phyloP scores from a whole-genome alignment of 2,797 vertebrate species.

The Paramormyrops hopkinsi region DNA sequence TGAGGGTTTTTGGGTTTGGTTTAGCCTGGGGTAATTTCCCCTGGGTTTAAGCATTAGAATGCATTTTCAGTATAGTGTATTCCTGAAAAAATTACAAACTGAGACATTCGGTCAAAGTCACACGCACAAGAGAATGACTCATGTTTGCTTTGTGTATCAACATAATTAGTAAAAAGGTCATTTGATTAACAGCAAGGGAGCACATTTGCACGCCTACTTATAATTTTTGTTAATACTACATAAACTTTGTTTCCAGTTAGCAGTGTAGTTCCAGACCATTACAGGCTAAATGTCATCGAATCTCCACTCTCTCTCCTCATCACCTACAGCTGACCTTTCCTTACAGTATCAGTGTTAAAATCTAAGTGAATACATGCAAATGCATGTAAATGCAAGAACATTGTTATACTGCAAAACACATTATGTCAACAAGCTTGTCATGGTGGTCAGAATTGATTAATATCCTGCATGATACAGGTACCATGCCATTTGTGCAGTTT shows the following conservation, averaged over 20 bases:
- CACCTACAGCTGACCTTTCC: background rate
- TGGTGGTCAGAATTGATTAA: background rate
- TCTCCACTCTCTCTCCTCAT: background rate
- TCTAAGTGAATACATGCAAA: background rate
- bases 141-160: background rate
- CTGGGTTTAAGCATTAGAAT: background rate
- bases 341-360: background rate
- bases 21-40: background rate
- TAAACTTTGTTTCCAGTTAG: background rate
- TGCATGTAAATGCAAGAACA: background rate
- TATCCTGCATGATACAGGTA: background rate
- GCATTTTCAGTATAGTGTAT: background rate
- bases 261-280: background rate
- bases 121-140: background rate
- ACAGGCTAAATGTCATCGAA: background rate
- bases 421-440: background rate
- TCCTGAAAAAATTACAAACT: background rate
- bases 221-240: background rate
- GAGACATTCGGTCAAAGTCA: background rate
- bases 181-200: background rate
- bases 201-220: conserved; percentile 9
- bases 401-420: background rate
- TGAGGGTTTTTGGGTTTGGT: background rate
- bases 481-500: background rate
- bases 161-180: conserved; percentile 17